Evolutionary conservation across 1,140 invertebrate species (phyloP).

Genomic region (Neelides sp.): DNA sequence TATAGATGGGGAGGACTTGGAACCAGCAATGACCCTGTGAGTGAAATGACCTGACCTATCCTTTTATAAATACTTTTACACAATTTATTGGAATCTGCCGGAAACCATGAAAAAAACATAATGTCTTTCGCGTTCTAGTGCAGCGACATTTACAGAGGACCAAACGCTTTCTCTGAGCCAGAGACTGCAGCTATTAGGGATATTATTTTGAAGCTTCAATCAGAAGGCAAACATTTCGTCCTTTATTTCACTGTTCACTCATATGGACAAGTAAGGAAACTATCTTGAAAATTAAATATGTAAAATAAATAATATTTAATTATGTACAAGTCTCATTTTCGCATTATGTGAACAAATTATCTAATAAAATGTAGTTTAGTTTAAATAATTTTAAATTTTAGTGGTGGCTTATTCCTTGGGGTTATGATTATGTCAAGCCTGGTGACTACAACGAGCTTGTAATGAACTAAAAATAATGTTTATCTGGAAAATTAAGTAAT

Average conservation of each 20-base stretch:
- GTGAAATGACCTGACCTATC: too few species aligned
- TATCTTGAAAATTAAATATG: background rate
- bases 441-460: conserved; percentile 5
- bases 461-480: too few species aligned
- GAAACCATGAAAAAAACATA: too few species aligned
- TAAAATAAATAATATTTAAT: background rate
- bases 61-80: too few species aligned
- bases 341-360: too few species aligned
- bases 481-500: too few species aligned
- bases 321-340: too few species aligned
- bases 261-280: conserved; percentile 4
- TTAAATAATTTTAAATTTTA: background rate
- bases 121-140: too few species aligned
- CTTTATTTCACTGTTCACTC: conserved; percentile 9
- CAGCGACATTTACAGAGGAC: conserved; percentile 11
- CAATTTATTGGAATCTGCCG: too few species aligned
- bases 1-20: conserved; percentile 20
- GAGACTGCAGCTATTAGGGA: conserved; percentile 1
- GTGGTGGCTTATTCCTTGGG: conserved; percentile 7
- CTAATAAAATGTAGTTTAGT: too few species aligned
- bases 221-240: background rate
- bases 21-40: too few species aligned
- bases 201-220: background rate
- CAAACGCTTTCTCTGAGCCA: conserved; percentile 4
- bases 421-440: background rate